These are phyloP conservation scores for Colinus virginianus DNA, from an alignment of 2,113 vertebrate species.

Conservation along the genomic window DNA sequence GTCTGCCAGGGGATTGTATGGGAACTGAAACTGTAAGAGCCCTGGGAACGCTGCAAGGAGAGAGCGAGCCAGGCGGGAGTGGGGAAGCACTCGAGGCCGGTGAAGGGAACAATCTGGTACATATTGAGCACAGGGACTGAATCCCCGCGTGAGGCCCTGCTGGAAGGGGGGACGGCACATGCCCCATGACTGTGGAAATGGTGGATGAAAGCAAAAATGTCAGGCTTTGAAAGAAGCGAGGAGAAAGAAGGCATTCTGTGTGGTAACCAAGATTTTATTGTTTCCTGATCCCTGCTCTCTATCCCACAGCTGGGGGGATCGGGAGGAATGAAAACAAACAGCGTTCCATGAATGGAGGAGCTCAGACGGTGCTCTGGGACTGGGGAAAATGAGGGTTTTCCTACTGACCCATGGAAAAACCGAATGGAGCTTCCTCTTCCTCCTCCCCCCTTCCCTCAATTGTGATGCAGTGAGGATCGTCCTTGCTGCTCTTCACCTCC, in stretches of 20 bases:
- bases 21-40: not conserved
- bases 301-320: slow-evolving; percentile 36
- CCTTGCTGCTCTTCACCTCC: not conserved
- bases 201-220: slow-evolving; percentile 69
- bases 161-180: not conserved
- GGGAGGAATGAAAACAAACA: slow-evolving; percentile 18
- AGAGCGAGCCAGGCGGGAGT: not conserved
- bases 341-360: not conserved
- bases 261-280: slow-evolving; percentile 55
- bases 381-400: not conserved
- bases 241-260: slow-evolving; percentile 34
- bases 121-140: not conserved
- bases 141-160: slow-evolving; percentile 27
- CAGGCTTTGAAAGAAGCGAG: slow-evolving; percentile 47
- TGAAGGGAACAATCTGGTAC: not conserved
- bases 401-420: not conserved
- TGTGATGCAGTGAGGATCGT: rapidly evolving
- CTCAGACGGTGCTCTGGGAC: not conserved
- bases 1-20: not conserved
- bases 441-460: too few relatives aligned
- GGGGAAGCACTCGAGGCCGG: not conserved
- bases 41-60: not conserved
- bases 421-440: not conserved
- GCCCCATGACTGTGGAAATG: not conserved
- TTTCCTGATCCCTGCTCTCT: slow-evolving; percentile 53